Evolutionary conservation across 2,113 vertebrate genomes (phyloP), one percentile per base, ranked within the genome.

Genomic region (Colistium nudipinnis): DNA sequence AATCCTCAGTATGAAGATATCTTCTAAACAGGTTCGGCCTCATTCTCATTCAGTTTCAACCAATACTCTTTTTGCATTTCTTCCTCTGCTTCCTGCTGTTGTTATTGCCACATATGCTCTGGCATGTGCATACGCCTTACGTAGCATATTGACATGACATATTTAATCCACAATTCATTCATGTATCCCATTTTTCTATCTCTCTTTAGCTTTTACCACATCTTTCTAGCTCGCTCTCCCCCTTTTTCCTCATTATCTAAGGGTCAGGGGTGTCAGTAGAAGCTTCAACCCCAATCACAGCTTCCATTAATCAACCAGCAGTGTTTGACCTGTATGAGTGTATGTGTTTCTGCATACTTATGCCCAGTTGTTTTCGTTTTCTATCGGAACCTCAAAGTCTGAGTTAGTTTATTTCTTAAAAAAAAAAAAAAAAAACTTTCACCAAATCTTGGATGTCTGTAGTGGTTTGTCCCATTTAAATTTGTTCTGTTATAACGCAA

Each of bases 1-100:
- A 38, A 95, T 99, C 78, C 91, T 95, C 1, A 96, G 91, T 60
- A 95, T 99, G 93, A 93, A 96, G 76, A 92, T 99, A 49, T 98
- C 98, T 47, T 93, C 95, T 33, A 99, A 99, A 82, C 96, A 99
- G 95, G 98, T 99, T 94, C 11, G 80, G 43, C 24, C 6, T 61
- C 38, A 16, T 57, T 73, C 20, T n/a, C 24, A 1, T 41, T 10
- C 12, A 10, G 22, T 17, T 19, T 12, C 3, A 33, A 41, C 12
- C 4, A 43, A 19, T 7, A 9, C 47, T 70, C 45, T 35, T 16
- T n/a, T n/a, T n/a, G n/a, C n/a, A n/a, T n/a, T n/a, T n/a, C n/a
- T n/a, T n/a, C n/a, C n/a, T n/a, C n/a, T n/a, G n/a, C n/a, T n/a
- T n/a, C n/a, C n/a, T n/a, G n/a, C n/a, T n/a, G n/a, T n/a, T 12